These are phyloP conservation scores for Microcebus jonahi DNA, from an alignment of 2,113 vertebrate genomes.

Conservation along the genomic window DNA sequence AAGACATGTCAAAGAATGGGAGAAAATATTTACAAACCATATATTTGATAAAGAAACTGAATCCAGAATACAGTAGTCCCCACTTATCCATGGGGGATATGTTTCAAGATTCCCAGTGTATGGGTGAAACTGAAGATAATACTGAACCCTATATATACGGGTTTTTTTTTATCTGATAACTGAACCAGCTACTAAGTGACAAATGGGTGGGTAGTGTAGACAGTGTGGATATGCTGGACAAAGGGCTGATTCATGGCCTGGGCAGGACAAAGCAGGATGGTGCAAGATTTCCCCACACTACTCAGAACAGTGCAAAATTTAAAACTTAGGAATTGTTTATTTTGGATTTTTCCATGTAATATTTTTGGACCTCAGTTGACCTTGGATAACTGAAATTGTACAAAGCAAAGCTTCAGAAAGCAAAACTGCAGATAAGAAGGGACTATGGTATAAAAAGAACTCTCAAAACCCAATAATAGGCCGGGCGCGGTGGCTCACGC, in stretches of 20 bases:
- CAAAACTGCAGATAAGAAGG: not conserved
- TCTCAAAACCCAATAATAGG: not conserved
- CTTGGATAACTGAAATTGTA: not conserved
- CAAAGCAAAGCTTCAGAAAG: too few species aligned
- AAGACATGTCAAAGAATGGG: not conserved
- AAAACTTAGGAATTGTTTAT: not conserved
- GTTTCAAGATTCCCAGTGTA: not conserved
- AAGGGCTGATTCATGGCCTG: not conserved
- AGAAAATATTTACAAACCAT: slow-evolving; percentile 24
- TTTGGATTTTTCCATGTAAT: not conserved
- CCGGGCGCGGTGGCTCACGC: too few species aligned
- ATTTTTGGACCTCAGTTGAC: not conserved
- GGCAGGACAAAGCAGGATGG: not conserved
- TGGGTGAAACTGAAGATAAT: not conserved
- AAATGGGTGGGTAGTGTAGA: not conserved
- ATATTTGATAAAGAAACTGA: slow-evolving; percentile 1
- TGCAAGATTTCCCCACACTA: not conserved
- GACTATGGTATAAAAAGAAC: not conserved
- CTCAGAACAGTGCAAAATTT: not conserved
- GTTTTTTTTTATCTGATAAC: not conserved
- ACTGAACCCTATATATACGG: not conserved
- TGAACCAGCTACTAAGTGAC: not conserved
- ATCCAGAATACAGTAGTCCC: not conserved
- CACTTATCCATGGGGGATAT: not conserved
- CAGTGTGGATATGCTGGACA: not conserved